Evolutionary conservation across 1,140 invertebrate genomes (phyloP).

Genomic region (Nephila pilipes): DNA sequence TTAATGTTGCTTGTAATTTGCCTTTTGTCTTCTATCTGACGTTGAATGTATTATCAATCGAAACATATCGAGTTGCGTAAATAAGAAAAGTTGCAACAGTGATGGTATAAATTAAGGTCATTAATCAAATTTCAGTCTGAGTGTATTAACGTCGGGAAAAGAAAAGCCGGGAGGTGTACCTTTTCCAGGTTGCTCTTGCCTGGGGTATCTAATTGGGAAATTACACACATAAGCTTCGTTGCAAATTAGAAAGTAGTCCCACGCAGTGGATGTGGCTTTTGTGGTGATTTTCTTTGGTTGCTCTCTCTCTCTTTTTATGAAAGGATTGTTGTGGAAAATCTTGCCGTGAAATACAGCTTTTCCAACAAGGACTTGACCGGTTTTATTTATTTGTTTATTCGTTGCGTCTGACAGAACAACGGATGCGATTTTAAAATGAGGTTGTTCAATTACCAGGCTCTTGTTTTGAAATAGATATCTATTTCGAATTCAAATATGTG

Average conservation of each 20-base stretch:
- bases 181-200: not conserved
- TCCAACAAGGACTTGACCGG: too few species aligned
- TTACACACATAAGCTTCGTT: not conserved
- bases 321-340: too few species aligned
- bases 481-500: too few species aligned
- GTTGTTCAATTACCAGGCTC: too few species aligned
- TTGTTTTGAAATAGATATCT: too few species aligned
- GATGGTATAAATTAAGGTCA: conserved; percentile 33
- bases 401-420: too few species aligned
- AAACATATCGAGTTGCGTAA: conserved; percentile 14
- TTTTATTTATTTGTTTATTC: too few species aligned
- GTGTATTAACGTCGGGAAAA: not conserved
- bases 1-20: conserved; percentile 66
- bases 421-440: too few species aligned
- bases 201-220: conserved; percentile 13
- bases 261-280: not conserved
- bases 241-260: not conserved
- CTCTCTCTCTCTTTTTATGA: not conserved
- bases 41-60: conserved; percentile 20
- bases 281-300: not conserved
- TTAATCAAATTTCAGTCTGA: conserved; percentile 51
- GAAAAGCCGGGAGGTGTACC: not conserved
- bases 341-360: too few species aligned
- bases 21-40: conserved; percentile 40
- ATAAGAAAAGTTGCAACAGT: not conserved